Conservation (phyloP, 2,888 invertebrate genomes). For the Hybos culiciformis region DNA sequence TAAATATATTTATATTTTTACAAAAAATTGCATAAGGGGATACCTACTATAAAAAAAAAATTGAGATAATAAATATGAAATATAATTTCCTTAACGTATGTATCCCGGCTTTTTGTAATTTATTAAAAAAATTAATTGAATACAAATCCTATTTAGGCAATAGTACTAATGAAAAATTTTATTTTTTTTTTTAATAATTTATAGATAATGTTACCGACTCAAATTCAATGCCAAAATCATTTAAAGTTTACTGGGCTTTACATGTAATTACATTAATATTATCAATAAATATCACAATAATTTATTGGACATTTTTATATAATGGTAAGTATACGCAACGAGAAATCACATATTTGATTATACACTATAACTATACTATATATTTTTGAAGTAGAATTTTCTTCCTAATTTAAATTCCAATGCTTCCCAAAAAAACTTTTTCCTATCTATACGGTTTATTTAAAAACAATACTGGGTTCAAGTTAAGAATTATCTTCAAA, state of each 20-base stretch:
- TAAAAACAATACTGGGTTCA: too few species aligned
- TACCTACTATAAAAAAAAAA: too few species aligned
- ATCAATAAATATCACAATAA: constrained; percentile 57
- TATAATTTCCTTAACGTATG: too few species aligned
- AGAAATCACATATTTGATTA: background rate
- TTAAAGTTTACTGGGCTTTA: constrained; percentile 52
- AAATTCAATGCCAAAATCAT: constrained; percentile 28
- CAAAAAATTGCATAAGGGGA: background rate
- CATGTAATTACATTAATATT: constrained; percentile 49
- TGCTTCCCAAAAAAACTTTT: too few species aligned
- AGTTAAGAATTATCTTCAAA: too few species aligned
- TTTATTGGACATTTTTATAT: constrained; percentile 51
- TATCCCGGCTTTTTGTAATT: too few species aligned
- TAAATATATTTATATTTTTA: background rate
- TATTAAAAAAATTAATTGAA: too few species aligned
- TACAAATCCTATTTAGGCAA: too few species aligned
- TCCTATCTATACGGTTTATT: too few species aligned
- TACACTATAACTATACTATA: background rate
- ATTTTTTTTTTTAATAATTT: constrained; percentile 5
- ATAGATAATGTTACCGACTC: constrained; percentile 28
- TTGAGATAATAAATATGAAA: too few species aligned
- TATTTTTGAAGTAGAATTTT: too few species aligned
- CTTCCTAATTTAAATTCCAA: too few species aligned
- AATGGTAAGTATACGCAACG: constrained; percentile 19
- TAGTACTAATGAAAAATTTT: background rate